These are phyloP conservation scores for Phataginus tetradactyla DNA, from an alignment of 2,797 vertebrate genomes.

Conservation along the genomic window DNA sequence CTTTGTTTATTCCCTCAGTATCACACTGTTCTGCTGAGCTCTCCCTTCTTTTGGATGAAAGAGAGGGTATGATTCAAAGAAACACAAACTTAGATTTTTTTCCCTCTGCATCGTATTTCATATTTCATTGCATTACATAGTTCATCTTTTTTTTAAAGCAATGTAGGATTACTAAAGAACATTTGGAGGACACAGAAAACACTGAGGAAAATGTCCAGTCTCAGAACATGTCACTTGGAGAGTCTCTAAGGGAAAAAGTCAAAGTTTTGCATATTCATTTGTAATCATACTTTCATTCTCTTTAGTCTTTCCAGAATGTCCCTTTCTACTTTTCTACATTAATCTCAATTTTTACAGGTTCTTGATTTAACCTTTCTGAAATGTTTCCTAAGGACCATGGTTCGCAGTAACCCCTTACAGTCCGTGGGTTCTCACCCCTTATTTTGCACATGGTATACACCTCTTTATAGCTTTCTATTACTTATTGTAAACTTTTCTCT, in stretches of 20 bases:
- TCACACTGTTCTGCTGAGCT: neutral
- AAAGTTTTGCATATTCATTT: neutral
- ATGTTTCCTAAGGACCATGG: neutral
- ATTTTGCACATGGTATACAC: neutral
- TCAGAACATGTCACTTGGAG: neutral
- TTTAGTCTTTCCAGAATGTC: neutral
- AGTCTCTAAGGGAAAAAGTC: neutral
- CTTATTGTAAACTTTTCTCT: neutral
- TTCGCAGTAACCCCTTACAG: neutral
- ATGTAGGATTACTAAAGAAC: neutral
- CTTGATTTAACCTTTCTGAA: neutral
- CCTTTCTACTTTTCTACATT: neutral
- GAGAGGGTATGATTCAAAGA: neutral
- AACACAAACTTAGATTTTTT: neutral
- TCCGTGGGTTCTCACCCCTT: neutral
- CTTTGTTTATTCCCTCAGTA: neutral
- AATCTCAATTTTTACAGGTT: neutral
- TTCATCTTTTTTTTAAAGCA: neutral
- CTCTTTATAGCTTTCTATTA: neutral
- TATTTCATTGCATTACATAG: too few relatives aligned
- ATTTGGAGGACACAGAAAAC: neutral
- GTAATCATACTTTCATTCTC: neutral
- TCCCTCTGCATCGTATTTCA: neutral
- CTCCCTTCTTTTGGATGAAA: neutral
- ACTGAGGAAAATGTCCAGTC: neutral